These are phyloP conservation scores for Siniperca knerii DNA, from an alignment of 2,113 vertebrate genomes.

Conservation along the genomic window DNA sequence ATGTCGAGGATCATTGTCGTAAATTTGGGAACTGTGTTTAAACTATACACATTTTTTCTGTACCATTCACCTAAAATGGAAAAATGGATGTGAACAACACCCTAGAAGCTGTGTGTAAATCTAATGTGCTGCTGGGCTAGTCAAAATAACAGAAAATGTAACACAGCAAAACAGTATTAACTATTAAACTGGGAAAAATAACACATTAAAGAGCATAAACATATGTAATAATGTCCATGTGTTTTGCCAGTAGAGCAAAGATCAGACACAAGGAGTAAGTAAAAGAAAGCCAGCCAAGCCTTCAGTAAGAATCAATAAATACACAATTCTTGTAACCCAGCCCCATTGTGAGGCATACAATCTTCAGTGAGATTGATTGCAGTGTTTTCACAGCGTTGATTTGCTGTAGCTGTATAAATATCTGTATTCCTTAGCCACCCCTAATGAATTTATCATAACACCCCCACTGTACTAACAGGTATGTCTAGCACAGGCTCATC, in stretches of 20 bases:
- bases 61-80: not conserved
- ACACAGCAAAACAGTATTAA: not conserved
- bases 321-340: conserved; percentile 31
- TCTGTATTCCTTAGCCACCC: conserved; percentile 35
- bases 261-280: conserved; percentile 24
- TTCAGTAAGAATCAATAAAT: conserved; percentile 64
- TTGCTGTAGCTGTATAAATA: conserved; percentile 36
- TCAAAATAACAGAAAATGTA: not conserved
- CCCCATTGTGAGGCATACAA: conserved; percentile 21
- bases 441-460: conserved; percentile 54
- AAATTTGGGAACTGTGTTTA: not conserved
- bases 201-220: not conserved
- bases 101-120: not conserved
- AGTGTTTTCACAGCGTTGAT: conserved; percentile 38
- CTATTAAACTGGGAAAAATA: not conserved
- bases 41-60: not conserved
- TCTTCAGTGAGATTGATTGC: conserved; percentile 51
- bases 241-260: conserved; percentile 10
- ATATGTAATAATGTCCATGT: not conserved
- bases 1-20: not conserved
- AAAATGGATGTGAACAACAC: not conserved
- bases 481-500: conserved; percentile 31
- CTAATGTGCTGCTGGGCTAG: no score
- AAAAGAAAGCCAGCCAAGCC: conserved; percentile 40
- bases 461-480: conserved; percentile 33